Evolutionary conservation across 2,888 invertebrate species (phyloP), one percentile per base, ranked within the genome.

Genomic region (Melieria picta): DNA sequence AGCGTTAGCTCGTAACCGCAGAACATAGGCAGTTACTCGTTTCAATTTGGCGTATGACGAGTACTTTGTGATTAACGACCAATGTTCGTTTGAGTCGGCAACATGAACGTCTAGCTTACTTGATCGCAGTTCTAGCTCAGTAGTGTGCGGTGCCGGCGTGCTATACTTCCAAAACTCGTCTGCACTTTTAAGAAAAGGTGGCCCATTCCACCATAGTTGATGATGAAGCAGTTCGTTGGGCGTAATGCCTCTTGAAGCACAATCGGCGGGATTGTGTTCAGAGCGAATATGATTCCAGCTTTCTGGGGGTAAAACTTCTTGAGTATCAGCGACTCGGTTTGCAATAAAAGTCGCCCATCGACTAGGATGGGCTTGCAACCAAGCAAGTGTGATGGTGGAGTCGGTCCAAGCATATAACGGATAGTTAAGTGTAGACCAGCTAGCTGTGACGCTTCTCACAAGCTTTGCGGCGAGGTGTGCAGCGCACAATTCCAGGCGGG

Each of bases 221-320:
- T 60, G 48, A 30, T 16, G 58, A 5, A 57, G 60, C 13, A 60
- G 67, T 16, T 62, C 62, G 10, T 47, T n/a, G 6, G 48, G 60
- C 4, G 48, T 30, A 13, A 68, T 30, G n/a, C 55, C 69, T 61
- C 68, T 61, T 9, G 61, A 68, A 42, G 62, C 68, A 45, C 61
- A 52, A 62, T 69, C 68, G 1, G 68, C 68, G 9, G 68, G 68
- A 61, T 68, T 69, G 4, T 11, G 58, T 30, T 61, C 62, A 5
- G 69, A 63, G 9, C 42, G 52, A 30, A 61, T 47, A 56, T 65
- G 65, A 58, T 65, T 48, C 71, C 71, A 71, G 42, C 30, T 43
- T 30, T 71, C 46, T 9, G 71, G 61, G 11, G 64, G 64, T 13
- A 60, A 5, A 7, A 58, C 10, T 58, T 70, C 65, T 5, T 70